phyloP scores from a whole-genome alignment of 2,888 invertebrate species.

The Criorhina ranunculi region DNA sequence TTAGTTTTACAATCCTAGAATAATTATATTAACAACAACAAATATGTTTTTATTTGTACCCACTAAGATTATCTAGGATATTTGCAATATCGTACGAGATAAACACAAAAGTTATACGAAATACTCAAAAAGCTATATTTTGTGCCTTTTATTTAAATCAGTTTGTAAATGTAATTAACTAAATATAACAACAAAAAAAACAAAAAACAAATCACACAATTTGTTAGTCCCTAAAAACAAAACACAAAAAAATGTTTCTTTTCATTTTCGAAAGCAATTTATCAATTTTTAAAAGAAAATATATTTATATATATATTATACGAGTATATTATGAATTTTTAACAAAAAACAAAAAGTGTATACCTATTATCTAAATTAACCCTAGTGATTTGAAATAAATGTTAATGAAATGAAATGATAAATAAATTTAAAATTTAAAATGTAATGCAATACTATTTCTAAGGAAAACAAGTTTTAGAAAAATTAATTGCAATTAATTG shows the following conservation, averaged over 20 bases:
- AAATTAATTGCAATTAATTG: constrained; percentile 49
- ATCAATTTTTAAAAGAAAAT: constrained; percentile 30
- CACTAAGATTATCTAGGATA: constrained; percentile 44
- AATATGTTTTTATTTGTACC: constrained; percentile 32
- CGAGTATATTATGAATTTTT: constrained; percentile 32
- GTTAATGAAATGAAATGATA: constrained; percentile 36
- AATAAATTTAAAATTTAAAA: constrained; percentile 37
- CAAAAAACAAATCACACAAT: constrained; percentile 22
- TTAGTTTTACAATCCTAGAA: constrained; percentile 29
- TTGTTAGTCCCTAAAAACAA: constrained; percentile 30
- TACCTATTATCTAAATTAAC: constrained; percentile 51
- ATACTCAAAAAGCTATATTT: constrained; percentile 75
- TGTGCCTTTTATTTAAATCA: constrained; percentile 76
- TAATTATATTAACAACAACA: constrained; percentile 30
- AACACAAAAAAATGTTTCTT: constrained; percentile 13
- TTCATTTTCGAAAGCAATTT: constrained; percentile 65
- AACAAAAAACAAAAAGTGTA: too few species aligned
- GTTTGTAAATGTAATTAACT: constrained; percentile 61
- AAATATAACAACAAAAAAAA: constrained; percentile 20
- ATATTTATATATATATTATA: constrained; percentile 44
- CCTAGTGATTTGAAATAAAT: constrained; percentile 61
- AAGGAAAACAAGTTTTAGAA: constrained; percentile 46
- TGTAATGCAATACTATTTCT: constrained; percentile 70
- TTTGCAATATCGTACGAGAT: constrained; percentile 59
- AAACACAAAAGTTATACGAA: constrained; percentile 73